Base-by-base conservation (phyloP, 1,140 invertebrate species). In the Zeugodacus cucurbitae region DNA sequence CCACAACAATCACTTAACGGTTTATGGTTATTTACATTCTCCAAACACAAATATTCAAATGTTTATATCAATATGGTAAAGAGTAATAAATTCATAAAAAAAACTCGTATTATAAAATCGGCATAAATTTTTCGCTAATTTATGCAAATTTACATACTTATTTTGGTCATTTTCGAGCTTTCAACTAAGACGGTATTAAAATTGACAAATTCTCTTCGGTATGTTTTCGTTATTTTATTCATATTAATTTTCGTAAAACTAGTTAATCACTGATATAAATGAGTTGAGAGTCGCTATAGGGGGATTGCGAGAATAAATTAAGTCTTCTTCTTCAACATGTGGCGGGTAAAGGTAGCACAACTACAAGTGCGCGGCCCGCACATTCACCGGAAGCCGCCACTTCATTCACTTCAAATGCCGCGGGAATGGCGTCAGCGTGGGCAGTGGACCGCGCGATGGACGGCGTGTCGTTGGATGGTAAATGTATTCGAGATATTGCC, bases 361-460 rank as follows among this genome's bases (percentile, higher is more conserved):
- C n/a, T n/a, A n/a, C n/a, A n/a, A n/a, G n/a, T 6, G n/a, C 7
- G 58, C 58, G n/a, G 22, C 1, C 1, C 11, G 6, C 22, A 3
- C 44, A 54, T 54, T 59, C 82, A 54, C 41, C 82, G 44, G 32
- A 59, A 32, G 48, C 20, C 58, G 26, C 8, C 86, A 64, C 86
- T 37, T 82, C 44, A 82, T 37, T 82, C 44, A 82, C 34, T 88
- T 91, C n/a, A 90, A 44, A 58, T 89, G 59, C 20, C 41, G 88
- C 20, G 91, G 91, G 87, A 92, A 92, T 48, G 91, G 91, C 3
- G 91, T 92, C 88, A 92, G 89, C 3, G 91, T 92, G 54, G 91
- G 91, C 88, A 92, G 78, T 2, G 91, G 90, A 64, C 91, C 91
- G 5, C 91, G 90, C 2, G 87, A 89, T 41, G 91, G 91, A 8